phyloP scores from a whole-genome alignment of 1,140 invertebrate species.

The Apolygus lucorum region DNA sequence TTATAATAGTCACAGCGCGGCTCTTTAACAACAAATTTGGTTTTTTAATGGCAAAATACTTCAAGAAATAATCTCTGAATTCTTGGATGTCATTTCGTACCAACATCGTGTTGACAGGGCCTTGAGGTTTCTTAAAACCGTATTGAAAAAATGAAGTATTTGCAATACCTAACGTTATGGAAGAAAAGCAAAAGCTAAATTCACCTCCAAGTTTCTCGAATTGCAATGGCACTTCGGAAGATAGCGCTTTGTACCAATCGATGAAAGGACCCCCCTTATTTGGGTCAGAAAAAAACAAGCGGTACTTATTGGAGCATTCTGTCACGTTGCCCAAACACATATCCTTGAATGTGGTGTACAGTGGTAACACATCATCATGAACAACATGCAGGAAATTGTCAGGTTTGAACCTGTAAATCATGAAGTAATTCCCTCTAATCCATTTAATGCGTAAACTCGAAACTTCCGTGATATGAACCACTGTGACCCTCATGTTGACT shows the following conservation, averaged over 20 bases:
- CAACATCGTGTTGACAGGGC: slow-evolving; percentile 34
- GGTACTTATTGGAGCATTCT: slow-evolving; percentile 29
- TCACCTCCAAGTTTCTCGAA: slow-evolving; percentile 21
- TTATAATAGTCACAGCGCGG: slow-evolving; percentile 36
- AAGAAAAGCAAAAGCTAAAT: slow-evolving; percentile 39
- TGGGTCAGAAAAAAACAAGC: slow-evolving; percentile 32
- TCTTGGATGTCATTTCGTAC: slow-evolving; percentile 24
- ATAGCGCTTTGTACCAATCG: slow-evolving; percentile 32
- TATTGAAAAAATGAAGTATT: slow-evolving; percentile 46
- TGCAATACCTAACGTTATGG: slow-evolving; percentile 40
- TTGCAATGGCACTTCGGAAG: slow-evolving; percentile 22
- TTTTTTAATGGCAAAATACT: slow-evolving; percentile 21
- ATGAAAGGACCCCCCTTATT: slow-evolving; percentile 24
- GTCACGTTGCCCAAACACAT: slow-evolving; percentile 36
- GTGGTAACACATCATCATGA: slow-evolving; percentile 48
- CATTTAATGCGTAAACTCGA: slow-evolving; percentile 13
- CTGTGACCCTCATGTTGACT: slow-evolving; percentile 28
- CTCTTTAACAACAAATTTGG: neutral
- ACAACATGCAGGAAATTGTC: slow-evolving; percentile 51
- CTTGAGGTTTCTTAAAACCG: slow-evolving; percentile 44
- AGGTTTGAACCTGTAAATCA: slow-evolving; percentile 43
- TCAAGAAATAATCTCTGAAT: slow-evolving; percentile 32
- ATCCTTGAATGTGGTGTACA: slow-evolving; percentile 40
- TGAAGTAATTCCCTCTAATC: slow-evolving; percentile 20
- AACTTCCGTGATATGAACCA: slow-evolving; percentile 4